Base-by-base conservation (phyloP, 2,888 invertebrate species). In the Eledona agricola region DNA sequence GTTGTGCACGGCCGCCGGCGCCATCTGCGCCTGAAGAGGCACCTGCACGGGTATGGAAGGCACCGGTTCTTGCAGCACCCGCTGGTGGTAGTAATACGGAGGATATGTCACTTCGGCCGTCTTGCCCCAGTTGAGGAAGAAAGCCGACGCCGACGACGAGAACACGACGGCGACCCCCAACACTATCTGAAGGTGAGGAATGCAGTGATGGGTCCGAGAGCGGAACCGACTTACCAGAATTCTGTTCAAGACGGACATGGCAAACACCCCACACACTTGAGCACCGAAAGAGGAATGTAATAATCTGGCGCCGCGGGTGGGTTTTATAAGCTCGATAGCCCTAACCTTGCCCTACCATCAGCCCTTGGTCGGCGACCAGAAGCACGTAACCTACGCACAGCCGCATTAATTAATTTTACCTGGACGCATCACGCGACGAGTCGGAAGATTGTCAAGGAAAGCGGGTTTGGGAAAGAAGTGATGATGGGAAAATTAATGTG, bases 11-110 rank as follows among this genome's bases (percentile, higher is more conserved):
- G 66, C 67, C 7, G 69, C 57, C 1, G 83, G 82, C 0, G 81
- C 77, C 1, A 83, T 71, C 51, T 81, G 81, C 6, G 84, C 81
- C 51, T 77, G 75, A 1, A 77, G 62, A 0, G 83, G 83, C 1
- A 83, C 80, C 64, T 82, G 83, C 35, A 83, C 80, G 0, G 83
- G 84, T 25, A 83, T 80, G 0, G 83, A 80, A 1, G 80, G 80
- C 50, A 81, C 69, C 55, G 76, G 34, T 13, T 46, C 51, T 50
- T 63, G 60, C 28, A 60, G 50, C 7, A 67, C 32, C 23, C 66
- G 54, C 28, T 62, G 57, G 20, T 59, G 51, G 45, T 52, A 59
- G 37, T 54, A 61, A 10, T 56, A 50, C 4, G 45, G 49, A 10
- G 49, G 58, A 1, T 57, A 53, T n/a, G n/a, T n/a, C n/a, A n/a